Evolutionary conservation across 2,113 vertebrate species (phyloP), one percentile per base, ranked within the genome.

Genomic region (Motacilla alba): DNA sequence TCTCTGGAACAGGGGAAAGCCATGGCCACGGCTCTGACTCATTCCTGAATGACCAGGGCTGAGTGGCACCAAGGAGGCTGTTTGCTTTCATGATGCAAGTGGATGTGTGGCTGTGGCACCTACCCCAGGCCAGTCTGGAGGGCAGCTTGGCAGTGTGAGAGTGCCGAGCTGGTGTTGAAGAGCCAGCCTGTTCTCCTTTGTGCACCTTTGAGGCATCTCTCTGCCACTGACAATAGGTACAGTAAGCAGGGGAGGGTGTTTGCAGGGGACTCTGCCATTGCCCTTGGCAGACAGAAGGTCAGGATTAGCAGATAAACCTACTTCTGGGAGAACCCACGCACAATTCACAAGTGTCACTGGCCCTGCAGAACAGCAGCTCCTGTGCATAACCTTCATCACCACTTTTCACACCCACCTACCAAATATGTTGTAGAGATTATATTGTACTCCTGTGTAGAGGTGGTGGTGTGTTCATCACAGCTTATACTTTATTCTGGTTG

Each of bases 121-220:
- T 30, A 12, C 23, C 9, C 49, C 0, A 11, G n/a, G 27, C 31
- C 41, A 63, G 43, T 11, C 30, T 52, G 49, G 49, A 46, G 22
- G 62, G 10, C 20, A 52, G 26, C 74, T 39, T 2, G 6, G 70
- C 74, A 59, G 13, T 1, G 6, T 0, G 2, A 55, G 33, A 3
- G 0, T 5, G 16, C 9, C 0, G 0, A 33, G 50, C 21, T 27
- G 59, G 50, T 59, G 67, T 27, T 24, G 67, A 44, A 37, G 75
- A 92, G 28, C 58, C 74, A 58, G 28, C 11, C 50, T 15, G 12
- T 27, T 90, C 63, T 78, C 31, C 70, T 44, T 0, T 10, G 15
- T 19, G 24, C 16, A 7, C 30, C 30, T 44, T 53, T 0, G 1
- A 23, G 70, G 69, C n/a, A 52, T n/a, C 33, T 75, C 15, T 78